These are phyloP conservation scores for Bombus superbus DNA, from an alignment of 1,140 invertebrate genomes.

Conservation along the genomic window DNA sequence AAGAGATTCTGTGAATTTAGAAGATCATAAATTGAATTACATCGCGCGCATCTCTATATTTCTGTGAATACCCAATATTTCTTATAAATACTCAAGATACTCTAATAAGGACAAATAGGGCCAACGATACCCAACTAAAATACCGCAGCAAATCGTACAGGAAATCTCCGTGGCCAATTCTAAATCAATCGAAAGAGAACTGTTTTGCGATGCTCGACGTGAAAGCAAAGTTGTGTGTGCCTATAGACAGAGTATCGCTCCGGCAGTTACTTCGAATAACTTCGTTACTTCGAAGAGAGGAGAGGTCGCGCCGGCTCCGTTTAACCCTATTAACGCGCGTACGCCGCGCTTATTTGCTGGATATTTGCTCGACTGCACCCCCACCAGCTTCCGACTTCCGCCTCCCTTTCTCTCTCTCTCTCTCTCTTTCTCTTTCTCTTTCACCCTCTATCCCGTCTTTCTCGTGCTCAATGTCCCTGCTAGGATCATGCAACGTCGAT, in stretches of 20 bases:
- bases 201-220: background rate
- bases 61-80: too few species aligned
- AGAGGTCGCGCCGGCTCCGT: conserved; percentile 54
- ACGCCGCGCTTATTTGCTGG: conserved; percentile 65
- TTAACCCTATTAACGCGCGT: conserved; percentile 70
- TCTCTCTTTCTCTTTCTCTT: background rate
- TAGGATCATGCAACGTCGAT: conserved; percentile 47
- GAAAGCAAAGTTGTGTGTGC: conserved; percentile 5
- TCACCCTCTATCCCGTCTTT: background rate
- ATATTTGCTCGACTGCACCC: conserved; percentile 45
- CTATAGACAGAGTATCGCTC: conserved; percentile 42
- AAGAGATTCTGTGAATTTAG: too few species aligned
- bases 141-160: too few species aligned
- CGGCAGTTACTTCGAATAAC: conserved; percentile 71
- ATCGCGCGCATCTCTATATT: too few species aligned
- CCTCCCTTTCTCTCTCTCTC: conserved; percentile 10
- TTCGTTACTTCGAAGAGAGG: conserved; percentile 67
- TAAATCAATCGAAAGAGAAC: background rate
- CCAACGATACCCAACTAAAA: too few species aligned
- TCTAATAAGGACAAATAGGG: too few species aligned
- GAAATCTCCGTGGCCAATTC: background rate
- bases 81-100: too few species aligned
- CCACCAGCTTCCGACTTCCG: conserved; percentile 24
- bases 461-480: conserved; percentile 12
- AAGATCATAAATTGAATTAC: too few species aligned